Percentiles rank a stretch among this genome's conserved stretches.
phyloP scores from a whole-genome alignment of 2,888 invertebrate genomes.

The Tribolium freemani region DNA sequence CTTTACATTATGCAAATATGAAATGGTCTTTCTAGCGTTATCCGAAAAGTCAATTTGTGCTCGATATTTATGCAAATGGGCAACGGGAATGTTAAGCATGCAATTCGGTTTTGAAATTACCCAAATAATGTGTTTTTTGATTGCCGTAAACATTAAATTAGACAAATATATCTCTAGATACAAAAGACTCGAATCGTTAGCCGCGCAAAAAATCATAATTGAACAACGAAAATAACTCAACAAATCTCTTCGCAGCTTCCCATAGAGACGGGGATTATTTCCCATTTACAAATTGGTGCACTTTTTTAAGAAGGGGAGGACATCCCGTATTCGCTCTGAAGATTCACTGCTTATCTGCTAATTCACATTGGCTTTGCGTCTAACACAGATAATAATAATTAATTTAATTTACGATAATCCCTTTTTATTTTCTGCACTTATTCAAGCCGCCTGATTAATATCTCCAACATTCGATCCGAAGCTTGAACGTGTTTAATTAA shows the following conservation, averaged over 20 bases:
- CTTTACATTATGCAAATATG: constrained; percentile 42
- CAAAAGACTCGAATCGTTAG: background rate
- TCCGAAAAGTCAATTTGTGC: constrained; percentile 49
- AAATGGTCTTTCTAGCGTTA: constrained; percentile 42
- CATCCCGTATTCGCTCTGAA: background rate
- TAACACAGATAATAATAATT: too few relatives aligned
- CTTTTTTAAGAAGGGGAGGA: background rate
- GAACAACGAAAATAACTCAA: background rate
- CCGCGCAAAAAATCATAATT: background rate
- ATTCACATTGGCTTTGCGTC: too few relatives aligned
- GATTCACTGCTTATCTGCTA: too few relatives aligned
- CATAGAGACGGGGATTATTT: background rate
- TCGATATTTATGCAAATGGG: constrained; percentile 49
- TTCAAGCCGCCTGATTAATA: too few relatives aligned
- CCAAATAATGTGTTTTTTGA: constrained; percentile 40
- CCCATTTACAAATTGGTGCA: background rate
- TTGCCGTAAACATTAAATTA: constrained; percentile 39
- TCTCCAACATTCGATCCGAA: too few relatives aligned
- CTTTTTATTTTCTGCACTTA: too few relatives aligned
- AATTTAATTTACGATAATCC: too few relatives aligned
- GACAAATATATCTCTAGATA: constrained; percentile 2
- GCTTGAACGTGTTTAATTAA: too few relatives aligned
- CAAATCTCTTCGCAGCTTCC: background rate
- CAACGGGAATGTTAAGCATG: constrained; percentile 41
- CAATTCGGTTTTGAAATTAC: constrained; percentile 39